phyloP scores from a whole-genome alignment of 2,888 invertebrate genomes.

The Xestia ashworthii region DNA sequence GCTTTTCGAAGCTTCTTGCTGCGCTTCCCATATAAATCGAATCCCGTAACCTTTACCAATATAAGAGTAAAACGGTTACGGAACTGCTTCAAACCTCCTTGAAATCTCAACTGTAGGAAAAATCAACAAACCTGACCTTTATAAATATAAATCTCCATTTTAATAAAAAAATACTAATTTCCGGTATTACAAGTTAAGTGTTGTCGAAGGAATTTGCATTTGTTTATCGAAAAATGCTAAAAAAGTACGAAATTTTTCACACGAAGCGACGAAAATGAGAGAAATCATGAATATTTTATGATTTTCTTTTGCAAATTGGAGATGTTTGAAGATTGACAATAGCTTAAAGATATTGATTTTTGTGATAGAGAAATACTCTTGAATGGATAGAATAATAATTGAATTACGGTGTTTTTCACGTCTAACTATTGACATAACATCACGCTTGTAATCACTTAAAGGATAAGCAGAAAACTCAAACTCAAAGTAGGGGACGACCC shows the following conservation, averaged over 20 bases:
- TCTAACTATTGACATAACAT: background rate
- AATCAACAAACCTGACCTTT: constrained; percentile 1
- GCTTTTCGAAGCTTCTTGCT: no score
- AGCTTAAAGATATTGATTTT: constrained; percentile 32
- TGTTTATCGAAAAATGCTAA: constrained; percentile 47
- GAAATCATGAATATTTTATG: constrained; percentile 49
- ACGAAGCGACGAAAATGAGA: constrained; percentile 31
- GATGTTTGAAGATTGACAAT: constrained; percentile 36
- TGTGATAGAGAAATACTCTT: constrained; percentile 22
- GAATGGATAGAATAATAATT: background rate
- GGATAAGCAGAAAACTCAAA: background rate
- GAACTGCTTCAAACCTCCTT: background rate
- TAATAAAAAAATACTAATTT: constrained; percentile 57
- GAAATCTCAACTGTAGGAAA: background rate
- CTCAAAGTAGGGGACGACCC: no score
- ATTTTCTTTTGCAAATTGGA: constrained; percentile 47
- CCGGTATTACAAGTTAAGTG: constrained; percentile 48
- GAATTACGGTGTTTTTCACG: background rate
- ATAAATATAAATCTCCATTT: constrained; percentile 31
- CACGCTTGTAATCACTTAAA: background rate
- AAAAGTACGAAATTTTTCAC: constrained; percentile 45
- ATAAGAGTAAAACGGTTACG: background rate
- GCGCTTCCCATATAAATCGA: no score
- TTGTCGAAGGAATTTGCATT: constrained; percentile 57
- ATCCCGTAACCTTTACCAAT: background rate